Evolutionary conservation across 2,888 invertebrate genomes (phyloP).

Genomic region (Augochlorella aurata): DNA sequence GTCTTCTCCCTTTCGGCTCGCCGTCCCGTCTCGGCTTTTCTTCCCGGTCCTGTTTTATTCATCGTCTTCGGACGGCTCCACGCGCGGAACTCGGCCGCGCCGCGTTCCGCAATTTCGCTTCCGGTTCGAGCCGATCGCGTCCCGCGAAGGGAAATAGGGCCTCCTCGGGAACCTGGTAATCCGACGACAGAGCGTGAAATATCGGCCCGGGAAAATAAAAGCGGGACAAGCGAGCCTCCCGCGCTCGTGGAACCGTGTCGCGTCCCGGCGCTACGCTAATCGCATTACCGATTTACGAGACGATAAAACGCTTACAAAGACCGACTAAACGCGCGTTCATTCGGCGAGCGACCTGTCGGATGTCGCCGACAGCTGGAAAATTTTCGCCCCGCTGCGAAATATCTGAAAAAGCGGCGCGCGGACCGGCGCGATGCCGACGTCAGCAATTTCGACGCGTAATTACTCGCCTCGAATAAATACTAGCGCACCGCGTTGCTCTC

Average conservation of each 20-base stretch:
- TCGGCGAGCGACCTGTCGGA: conserved; percentile 16
- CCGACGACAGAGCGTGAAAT: background rate
- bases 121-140: too few species aligned
- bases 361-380: conserved; percentile 53
- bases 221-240: background rate
- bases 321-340: conserved; percentile 18
- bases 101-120: too few species aligned
- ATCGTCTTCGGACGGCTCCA: background rate
- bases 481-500: background rate
- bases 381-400: conserved; percentile 13
- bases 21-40: background rate
- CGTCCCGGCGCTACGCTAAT: conserved; percentile 59
- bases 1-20: conserved; percentile 35
- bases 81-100: too few species aligned
- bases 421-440: background rate
- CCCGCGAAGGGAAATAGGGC: too few species aligned
- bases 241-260: conserved; percentile 41
- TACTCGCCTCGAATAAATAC: background rate
- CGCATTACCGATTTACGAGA: conserved; percentile 60
- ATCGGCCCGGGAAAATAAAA: background rate
- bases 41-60: background rate
- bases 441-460: conserved; percentile 10
- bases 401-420: background rate
- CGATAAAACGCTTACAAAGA: conserved; percentile 62
- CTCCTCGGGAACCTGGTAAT: background rate